These are phyloP conservation scores for Tipula vernalis DNA, from an alignment of 2,888 invertebrate genomes.

Conservation along the genomic window DNA sequence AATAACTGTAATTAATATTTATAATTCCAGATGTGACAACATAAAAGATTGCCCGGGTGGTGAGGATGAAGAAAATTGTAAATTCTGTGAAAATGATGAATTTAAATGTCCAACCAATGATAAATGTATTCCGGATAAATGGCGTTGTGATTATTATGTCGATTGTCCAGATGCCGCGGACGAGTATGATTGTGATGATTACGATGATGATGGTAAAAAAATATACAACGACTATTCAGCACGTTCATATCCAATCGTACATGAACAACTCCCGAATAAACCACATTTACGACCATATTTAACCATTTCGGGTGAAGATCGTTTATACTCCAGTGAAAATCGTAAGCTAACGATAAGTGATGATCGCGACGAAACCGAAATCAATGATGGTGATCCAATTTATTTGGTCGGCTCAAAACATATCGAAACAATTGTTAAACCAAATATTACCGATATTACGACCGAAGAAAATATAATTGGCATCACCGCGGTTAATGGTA, in stretches of 20 bases:
- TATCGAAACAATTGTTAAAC: slow-evolving; percentile 18
- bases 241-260: slow-evolving; percentile 29
- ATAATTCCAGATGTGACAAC: slow-evolving; percentile 32
- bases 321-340: slow-evolving; percentile 6
- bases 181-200: slow-evolving; percentile 41
- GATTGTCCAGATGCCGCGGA: slow-evolving; percentile 53
- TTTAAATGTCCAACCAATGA: slow-evolving; percentile 36
- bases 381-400: slow-evolving; percentile 15
- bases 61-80: slow-evolving; percentile 37
- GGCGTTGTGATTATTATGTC: slow-evolving; percentile 46
- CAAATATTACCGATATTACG: slow-evolving; percentile 14
- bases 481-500: neutral
- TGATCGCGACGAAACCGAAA: slow-evolving; percentile 12
- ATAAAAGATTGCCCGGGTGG: slow-evolving; percentile 37
- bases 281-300: slow-evolving; percentile 22
- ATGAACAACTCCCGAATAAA: slow-evolving; percentile 28
- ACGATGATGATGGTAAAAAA: slow-evolving; percentile 25
- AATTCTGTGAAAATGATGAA: slow-evolving; percentile 36
- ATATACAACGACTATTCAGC: slow-evolving; percentile 21
- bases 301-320: slow-evolving; percentile 22
- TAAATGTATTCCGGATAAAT: slow-evolving; percentile 43
- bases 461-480: slow-evolving; percentile 12
- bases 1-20: neutral
- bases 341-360: slow-evolving; percentile 14
- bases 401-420: slow-evolving; percentile 17